Evolutionary conservation across 2,797 vertebrate genomes (phyloP), one percentile per base, ranked within the genome.

Genomic region (Argentina silus): DNA sequence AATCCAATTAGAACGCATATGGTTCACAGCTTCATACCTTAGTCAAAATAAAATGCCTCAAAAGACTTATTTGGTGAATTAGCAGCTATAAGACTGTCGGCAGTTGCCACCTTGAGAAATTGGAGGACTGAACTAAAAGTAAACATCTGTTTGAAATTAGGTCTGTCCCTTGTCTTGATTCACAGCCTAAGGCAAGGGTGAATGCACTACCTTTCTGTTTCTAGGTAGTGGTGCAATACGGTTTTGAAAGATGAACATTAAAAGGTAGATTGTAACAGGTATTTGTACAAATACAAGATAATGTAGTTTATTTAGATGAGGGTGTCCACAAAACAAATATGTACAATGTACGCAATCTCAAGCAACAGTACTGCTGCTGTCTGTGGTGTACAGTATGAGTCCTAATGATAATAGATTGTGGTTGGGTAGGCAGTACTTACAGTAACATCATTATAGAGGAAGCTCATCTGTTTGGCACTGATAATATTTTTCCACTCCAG

Each of bases 101-200:
- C 75, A 84, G 85, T 81, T 82, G 79, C 82, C 80, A 88, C 88
- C 81, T 77, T 73, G 73, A 65, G 77, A 82, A 77, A 79, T 73
- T 67, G 42, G 57, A 78, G 14, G 61, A 63, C 72, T 70, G 63
- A 77, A 59, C 50, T 69, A 70, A 56, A 70, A 83, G 77, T 77
- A 1, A 87, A 91, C 89, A 91, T 91, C 87, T 90, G 90, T 82
- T 86, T 80, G 50, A 73, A 72, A 78, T 89, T 88, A 90, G 59
- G 75, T 48, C 43, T 85, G 78, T 81, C 11, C 11, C 85, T 67
- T 67, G 67, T 73, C 76, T n/a, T 79, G 69, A 68, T 61, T 43
- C 47, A 23, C 42, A n/a, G 70, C 79, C 65, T 50, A 85, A 57
- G 7, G 17, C 47, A 73, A 63, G 53, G 15, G 67, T 75, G 44